Evolutionary conservation across 2,113 vertebrate genomes (phyloP).

Genomic region (Cyprinodon tularosa): DNA sequence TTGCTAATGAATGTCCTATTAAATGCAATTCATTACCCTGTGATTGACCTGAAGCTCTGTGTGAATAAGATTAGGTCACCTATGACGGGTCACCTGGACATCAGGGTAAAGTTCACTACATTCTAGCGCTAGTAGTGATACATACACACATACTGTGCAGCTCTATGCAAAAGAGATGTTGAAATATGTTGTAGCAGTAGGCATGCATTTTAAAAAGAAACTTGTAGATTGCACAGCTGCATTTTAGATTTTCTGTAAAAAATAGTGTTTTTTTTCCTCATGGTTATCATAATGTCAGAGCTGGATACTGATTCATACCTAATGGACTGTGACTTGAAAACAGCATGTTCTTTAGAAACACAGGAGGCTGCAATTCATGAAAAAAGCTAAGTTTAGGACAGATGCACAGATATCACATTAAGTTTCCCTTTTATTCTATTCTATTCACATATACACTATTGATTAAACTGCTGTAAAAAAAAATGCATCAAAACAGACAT

Average conservation of each 20-base stretch:
- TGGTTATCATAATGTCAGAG: neutral
- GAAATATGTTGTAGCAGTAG: neutral
- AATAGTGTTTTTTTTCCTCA: neutral
- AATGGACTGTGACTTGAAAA: neutral
- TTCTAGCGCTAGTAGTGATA: neutral
- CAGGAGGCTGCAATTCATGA: neutral
- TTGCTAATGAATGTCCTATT: neutral
- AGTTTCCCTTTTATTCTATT: neutral
- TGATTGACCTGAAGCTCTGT: neutral
- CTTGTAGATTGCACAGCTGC: neutral
- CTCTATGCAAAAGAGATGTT: neutral
- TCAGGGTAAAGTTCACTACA: no score
- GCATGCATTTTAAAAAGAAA: neutral
- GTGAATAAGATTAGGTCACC: neutral
- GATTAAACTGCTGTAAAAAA: neutral
- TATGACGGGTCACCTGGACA: no score
- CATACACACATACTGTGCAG: neutral
- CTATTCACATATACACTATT: neutral
- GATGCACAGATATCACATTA: neutral
- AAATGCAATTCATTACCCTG: neutral
- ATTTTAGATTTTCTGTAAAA: neutral
- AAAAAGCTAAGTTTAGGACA: neutral
- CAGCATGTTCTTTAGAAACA: conserved; percentile 3
- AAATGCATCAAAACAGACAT: neutral
- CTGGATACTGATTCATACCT: neutral